Percentiles rank a stretch among this genome's conserved stretches.
phyloP scores from a whole-genome alignment of 1,140 invertebrate genomes.

The Heliconius congener region DNA sequence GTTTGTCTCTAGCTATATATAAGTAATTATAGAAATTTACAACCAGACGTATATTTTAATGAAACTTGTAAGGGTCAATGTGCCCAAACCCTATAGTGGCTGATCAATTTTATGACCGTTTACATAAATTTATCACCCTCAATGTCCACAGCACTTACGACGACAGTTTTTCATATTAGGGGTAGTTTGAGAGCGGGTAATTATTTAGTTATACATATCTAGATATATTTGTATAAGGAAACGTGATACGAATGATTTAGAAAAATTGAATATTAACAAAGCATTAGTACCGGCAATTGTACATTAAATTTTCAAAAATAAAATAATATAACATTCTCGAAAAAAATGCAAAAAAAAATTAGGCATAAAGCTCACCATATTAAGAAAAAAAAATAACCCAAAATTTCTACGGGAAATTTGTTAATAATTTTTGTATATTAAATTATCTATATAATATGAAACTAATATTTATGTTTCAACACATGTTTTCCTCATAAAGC shows the following conservation, averaged over 20 bases:
- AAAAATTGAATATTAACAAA: too few relatives aligned
- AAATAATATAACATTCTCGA: too few relatives aligned
- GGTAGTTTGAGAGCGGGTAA: constrained; percentile 1
- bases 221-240: not conserved
- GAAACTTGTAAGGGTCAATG: constrained; percentile 23
- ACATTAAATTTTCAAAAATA: too few relatives aligned
- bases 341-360: too few relatives aligned
- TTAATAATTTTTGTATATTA: not conserved
- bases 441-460: too few relatives aligned
- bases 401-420: too few relatives aligned
- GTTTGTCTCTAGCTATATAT: not conserved
- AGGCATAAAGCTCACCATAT: too few relatives aligned
- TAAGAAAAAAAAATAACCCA: too few relatives aligned
- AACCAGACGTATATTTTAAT: not conserved
- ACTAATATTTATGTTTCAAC: too few relatives aligned
- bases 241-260: not conserved
- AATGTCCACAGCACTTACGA: constrained; percentile 27
- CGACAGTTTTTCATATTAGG: constrained; percentile 4
- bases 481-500: too few relatives aligned
- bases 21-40: not conserved
- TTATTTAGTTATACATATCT: not conserved
- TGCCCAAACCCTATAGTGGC: constrained; percentile 31
- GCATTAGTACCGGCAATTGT: too few relatives aligned
- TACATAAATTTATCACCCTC: constrained; percentile 38
- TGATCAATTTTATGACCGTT: constrained; percentile 39